phyloP scores from a whole-genome alignment of 2,113 vertebrate species.

The Aramus guarauna region DNA sequence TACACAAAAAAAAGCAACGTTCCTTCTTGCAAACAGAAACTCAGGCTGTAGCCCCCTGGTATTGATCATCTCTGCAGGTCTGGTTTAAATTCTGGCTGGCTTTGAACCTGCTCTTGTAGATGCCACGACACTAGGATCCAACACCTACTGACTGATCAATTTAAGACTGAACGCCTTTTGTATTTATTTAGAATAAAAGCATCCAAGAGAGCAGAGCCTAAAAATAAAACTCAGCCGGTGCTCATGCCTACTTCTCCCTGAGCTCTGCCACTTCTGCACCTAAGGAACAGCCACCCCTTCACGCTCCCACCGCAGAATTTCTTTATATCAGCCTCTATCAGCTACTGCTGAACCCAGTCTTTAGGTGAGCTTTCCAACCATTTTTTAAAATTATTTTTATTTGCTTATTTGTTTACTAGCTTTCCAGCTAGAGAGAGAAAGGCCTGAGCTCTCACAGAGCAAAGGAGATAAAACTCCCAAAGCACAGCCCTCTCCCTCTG shows the following conservation, averaged over 20 bases:
- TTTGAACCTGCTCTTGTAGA: not conserved
- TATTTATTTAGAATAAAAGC: not conserved
- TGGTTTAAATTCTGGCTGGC: not conserved
- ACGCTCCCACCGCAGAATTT: not conserved
- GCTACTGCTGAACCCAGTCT: not conserved
- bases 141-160: not conserved
- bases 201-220: not conserved
- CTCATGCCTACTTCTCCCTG: not conserved
- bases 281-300: not conserved
- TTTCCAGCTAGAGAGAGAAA: not conserved
- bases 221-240: not conserved
- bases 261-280: not conserved
- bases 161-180: not conserved
- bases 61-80: not conserved
- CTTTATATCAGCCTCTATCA: not conserved
- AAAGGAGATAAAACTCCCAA: not conserved
- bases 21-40: not conserved
- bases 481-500: not conserved
- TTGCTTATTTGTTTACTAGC: not conserved
- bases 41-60: not conserved
- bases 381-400: not conserved
- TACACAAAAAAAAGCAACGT: not conserved
- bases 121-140: not conserved
- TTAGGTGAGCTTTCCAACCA: not conserved
- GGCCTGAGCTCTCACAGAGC: not conserved